Evolutionary conservation across 2,888 invertebrate genomes (phyloP), one percentile per base, ranked within the genome.

Genomic region (Gasteruption jaculator): DNA sequence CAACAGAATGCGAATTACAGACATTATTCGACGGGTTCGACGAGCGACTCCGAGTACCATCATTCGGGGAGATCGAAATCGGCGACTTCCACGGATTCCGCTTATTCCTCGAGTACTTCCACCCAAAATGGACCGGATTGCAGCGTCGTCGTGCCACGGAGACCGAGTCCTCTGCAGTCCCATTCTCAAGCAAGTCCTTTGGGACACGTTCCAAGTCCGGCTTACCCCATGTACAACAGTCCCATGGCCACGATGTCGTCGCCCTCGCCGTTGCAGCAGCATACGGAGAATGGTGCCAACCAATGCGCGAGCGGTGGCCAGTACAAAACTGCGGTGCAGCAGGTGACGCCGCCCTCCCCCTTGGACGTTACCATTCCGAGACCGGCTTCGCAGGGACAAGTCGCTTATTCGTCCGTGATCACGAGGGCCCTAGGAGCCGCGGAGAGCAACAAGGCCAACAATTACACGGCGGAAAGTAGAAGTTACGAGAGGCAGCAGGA

Each of bases 151-250:
- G 79, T 80, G 15, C 81, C 83, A 3, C 74, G 85, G 55, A 74
- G 85, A 55, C 83, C 82, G 21, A 85, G 85, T 69, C 85, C 76
- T 48, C 73, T 75, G 65, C 84, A 79, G 63, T 78, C 80, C 7
- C 82, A 83, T 57, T 82, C 85, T 8, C 84, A 85, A 63, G 81
- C 83, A 24, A 85, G 85, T 43, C 85, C 85, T 2, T 61, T 85
- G 37, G 82, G 83, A 38, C 85, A 85, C 69, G 84, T 82, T 19
- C 82, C 84, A 55, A 85, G 85, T 72, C 86, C 86, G 33, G 85
- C 84, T 40, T 89, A 89, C 74, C 88, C 88, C 26, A 80, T 86
- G 77, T 89, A 89, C 68, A 85, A 88, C 67, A 88, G 86, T 71
- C 88, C 89, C 15, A 82, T 86, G 82, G 82, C 83, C 61, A 80